Base-by-base conservation (phyloP, 2,888 invertebrate species). In the Rhabditoides inermis region DNA sequence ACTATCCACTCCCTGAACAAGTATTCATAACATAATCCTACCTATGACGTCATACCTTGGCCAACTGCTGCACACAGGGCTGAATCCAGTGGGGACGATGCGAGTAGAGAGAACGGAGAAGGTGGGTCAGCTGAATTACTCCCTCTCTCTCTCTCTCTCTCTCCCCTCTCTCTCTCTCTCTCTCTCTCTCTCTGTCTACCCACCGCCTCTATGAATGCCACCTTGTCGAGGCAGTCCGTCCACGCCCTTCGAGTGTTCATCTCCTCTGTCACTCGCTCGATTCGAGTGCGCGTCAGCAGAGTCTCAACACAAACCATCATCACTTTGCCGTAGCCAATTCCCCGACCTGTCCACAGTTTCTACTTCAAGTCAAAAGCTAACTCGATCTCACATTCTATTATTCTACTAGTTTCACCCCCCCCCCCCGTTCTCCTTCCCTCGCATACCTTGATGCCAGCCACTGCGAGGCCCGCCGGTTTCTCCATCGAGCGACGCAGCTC, bases 241-340 rank as follows among this genome's bases (percentile, higher is more conserved):
- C 73, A 73, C 18, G 68, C 66, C 27, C 73, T 47, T 12, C 58
- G 59, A 27, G 66, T 59, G 52, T 73, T 73, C 73, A 73, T 73
- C 45, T 63, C 61, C 36, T 73, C 72, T 25, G 73, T 60, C 6
- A 72, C 55, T 18, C 36, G 46, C n/a, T 63, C 61, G 18, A 55
- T 54, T 15, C 55, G 49, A n/a, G 63, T 54, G 3, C 65, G 41
- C 20, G 39, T 20, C 35, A 66, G 36, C n/a, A 66, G 41, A 12
- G 63, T 18, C 25, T n/a, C n/a, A n/a, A n/a, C n/a, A n/a, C n/a
- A n/a, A n/a, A n/a, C n/a, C n/a, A n/a, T n/a, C n/a, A n/a, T n/a
- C n/a, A n/a, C n/a, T n/a, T n/a, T n/a, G n/a, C n/a, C n/a, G n/a
- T n/a, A n/a, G n/a, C n/a, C n/a, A n/a, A n/a, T 32, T 7, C 15